These are phyloP conservation scores for Sigmodon hispidus DNA, from an alignment of 2,113 vertebrate species.

Conservation along the genomic window DNA sequence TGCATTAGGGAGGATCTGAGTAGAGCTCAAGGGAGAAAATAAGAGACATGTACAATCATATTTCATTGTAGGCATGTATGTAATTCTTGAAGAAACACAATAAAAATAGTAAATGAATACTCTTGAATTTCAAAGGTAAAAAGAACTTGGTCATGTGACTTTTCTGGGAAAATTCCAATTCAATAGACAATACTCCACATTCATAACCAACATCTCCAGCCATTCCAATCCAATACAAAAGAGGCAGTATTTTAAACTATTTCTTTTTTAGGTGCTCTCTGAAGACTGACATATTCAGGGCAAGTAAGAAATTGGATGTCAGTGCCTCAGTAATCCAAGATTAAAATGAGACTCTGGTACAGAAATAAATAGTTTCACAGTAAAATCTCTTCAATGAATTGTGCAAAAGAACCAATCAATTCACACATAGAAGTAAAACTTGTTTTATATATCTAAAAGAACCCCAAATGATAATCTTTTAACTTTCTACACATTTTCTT, in stretches of 20 bases:
- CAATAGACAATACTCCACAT: background rate
- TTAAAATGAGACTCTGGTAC: background rate
- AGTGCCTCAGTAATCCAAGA: background rate
- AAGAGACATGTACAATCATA: background rate
- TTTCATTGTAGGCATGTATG: background rate
- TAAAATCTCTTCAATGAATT: slow-evolving; percentile 28
- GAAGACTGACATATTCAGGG: background rate
- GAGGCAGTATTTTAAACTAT: background rate
- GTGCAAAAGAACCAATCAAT: slow-evolving; percentile 15
- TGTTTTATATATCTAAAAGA: background rate
- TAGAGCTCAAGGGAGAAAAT: background rate
- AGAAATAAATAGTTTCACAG: background rate
- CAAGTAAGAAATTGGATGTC: background rate
- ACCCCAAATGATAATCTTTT: background rate
- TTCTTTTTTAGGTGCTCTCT: background rate
- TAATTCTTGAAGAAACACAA: background rate
- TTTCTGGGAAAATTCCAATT: background rate
- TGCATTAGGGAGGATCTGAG: background rate
- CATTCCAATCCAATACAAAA: background rate
- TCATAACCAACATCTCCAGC: background rate
- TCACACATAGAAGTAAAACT: background rate
- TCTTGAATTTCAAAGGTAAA: slow-evolving; percentile 50
- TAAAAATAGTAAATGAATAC: background rate
- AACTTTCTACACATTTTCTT: background rate
- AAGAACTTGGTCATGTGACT: background rate